Conservation (phyloP, 2,888 invertebrate genomes). For the Corythucha ciliata region DNA sequence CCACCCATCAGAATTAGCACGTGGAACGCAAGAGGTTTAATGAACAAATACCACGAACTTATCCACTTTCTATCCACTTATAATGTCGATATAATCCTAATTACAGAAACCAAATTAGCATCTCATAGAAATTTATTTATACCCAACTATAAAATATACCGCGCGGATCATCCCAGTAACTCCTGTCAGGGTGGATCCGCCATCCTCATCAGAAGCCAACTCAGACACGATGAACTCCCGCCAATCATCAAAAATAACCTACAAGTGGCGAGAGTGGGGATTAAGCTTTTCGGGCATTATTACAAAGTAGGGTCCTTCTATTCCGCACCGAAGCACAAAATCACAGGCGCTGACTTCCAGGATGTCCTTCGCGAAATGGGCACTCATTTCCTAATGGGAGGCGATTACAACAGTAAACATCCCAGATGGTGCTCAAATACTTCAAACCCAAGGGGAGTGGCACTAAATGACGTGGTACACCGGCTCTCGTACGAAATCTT, state of each 20-base stretch:
- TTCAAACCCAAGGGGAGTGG: background rate
- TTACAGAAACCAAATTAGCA: constrained; percentile 11
- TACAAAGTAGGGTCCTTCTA: constrained; percentile 7
- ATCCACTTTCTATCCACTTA: background rate
- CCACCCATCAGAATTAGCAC: background rate
- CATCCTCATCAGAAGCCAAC: background rate
- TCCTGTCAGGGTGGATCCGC: constrained; percentile 6
- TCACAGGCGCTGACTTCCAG: background rate
- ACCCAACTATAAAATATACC: background rate
- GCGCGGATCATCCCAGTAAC: constrained; percentile 13
- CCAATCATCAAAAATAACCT: constrained; percentile 4
- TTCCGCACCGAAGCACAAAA: constrained; percentile 2
- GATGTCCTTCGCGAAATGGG: constrained; percentile 1
- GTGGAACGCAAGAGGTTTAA: constrained; percentile 11
- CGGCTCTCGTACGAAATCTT: constrained; percentile 5
- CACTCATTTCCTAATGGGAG: constrained; percentile 4
- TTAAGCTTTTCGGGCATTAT: background rate
- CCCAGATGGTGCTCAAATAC: constrained; percentile 3
- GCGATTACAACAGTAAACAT: constrained; percentile 9
- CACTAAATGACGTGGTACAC: constrained; percentile 3
- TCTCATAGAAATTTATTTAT: background rate
- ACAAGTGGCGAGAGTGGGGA: background rate
- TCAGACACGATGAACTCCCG: background rate
- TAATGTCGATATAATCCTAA: constrained; percentile 4
- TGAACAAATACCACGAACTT: constrained; percentile 9